Percentiles rank a stretch among this genome's conserved stretches.
Conservation (phyloP, 2,888 invertebrate genomes). For the Volucella zonaria region DNA sequence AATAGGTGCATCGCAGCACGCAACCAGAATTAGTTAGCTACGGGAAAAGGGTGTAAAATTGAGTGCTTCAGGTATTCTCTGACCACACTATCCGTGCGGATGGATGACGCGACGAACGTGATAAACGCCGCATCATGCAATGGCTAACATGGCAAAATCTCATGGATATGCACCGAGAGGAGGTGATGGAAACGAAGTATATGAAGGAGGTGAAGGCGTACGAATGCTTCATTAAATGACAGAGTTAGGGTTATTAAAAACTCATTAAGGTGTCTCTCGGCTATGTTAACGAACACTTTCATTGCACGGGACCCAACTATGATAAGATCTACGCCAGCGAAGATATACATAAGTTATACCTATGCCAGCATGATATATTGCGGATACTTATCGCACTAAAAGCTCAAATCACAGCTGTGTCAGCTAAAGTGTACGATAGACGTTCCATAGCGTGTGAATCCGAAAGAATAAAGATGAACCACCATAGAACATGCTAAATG, state of each 20-base stretch:
- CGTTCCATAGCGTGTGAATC: too few species aligned
- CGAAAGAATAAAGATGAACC: too few species aligned
- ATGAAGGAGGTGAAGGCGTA: background rate
- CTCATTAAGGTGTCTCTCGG: constrained; percentile 52
- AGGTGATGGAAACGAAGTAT: too few species aligned
- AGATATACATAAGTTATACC: constrained; percentile 6
- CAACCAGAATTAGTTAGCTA: constrained; percentile 66
- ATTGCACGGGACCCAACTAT: too few species aligned
- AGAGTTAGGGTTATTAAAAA: constrained; percentile 61
- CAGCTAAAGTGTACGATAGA: too few species aligned
- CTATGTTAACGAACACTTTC: too few species aligned
- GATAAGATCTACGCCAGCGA: too few species aligned
- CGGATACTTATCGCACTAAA: too few species aligned
- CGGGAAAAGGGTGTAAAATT: constrained; percentile 71
- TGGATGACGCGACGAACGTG: constrained; percentile 4
- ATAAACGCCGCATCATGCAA: constrained; percentile 59
- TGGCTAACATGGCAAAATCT: constrained; percentile 36
- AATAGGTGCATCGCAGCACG: constrained; percentile 66
- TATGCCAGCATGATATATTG: constrained; percentile 16
- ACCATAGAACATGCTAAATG: too few species aligned
- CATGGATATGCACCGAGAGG: constrained; percentile 12
- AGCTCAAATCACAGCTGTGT: too few species aligned
- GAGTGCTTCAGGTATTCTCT: constrained; percentile 45
- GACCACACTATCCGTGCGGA: constrained; percentile 21
- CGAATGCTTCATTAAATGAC: constrained; percentile 35